Evolutionary conservation across 2,888 invertebrate species (phyloP).

Genomic region (Pelosia muscerda): DNA sequence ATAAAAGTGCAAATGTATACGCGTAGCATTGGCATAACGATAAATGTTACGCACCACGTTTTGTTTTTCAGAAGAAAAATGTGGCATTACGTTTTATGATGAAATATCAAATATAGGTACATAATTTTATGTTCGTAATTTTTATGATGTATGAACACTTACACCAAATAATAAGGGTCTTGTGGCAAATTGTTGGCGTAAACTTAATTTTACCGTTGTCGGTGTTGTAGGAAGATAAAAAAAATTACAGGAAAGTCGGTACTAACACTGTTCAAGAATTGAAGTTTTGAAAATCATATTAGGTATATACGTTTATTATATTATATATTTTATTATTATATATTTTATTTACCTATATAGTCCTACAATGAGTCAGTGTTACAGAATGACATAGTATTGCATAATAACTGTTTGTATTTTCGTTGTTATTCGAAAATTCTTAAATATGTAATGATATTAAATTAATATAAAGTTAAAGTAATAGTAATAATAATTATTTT

Average conservation of each 20-base stretch:
- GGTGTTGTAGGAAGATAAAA: not conserved
- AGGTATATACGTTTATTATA: too few species aligned
- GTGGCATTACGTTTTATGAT: slow-evolving; percentile 5
- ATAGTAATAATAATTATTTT: too few species aligned
- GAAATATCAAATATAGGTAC: not conserved
- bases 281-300: not conserved
- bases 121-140: not conserved
- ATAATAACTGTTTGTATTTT: too few species aligned
- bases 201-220: not conserved
- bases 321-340: too few species aligned
- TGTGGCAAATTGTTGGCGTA: not conserved
- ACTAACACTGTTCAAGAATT: not conserved
- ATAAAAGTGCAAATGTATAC: slow-evolving; percentile 35
- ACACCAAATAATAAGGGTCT: not conserved
- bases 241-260: not conserved
- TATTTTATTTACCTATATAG: too few species aligned
- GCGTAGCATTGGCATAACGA: slow-evolving; percentile 14
- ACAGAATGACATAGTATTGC: too few species aligned
- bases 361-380: too few species aligned
- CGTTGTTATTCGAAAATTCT: too few species aligned
- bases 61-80: slow-evolving; percentile 15
- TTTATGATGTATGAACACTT: not conserved
- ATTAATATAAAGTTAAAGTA: too few species aligned
- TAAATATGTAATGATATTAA: too few species aligned
- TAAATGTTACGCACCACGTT: slow-evolving; percentile 1